These are phyloP conservation scores for Anas bernieri DNA, from an alignment of 2,797 vertebrate species.

Conservation along the genomic window DNA sequence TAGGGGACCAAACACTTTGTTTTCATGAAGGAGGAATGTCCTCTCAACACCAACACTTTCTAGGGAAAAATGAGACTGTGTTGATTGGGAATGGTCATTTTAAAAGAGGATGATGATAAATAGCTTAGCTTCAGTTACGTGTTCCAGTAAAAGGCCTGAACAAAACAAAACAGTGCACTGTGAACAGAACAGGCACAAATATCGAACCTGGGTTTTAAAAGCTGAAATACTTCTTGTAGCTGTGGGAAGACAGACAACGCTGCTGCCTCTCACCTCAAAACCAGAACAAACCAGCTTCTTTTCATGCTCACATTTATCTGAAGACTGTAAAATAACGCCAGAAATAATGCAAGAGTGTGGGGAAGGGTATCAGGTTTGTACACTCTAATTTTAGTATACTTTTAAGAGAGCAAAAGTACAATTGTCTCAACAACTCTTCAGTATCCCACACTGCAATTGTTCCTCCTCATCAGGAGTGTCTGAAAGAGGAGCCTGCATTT, in stretches of 20 bases:
- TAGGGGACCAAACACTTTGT: slow-evolving; percentile 29
- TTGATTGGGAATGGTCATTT: not conserved
- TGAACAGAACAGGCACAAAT: not conserved
- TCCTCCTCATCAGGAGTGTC: slow-evolving; percentile 4
- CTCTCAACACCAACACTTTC: not conserved
- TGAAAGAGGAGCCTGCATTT: slow-evolving; percentile 2
- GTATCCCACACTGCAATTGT: not conserved
- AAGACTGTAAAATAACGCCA: not conserved
- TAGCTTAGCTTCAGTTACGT: slow-evolving; percentile 43
- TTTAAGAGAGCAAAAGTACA: slow-evolving; percentile 5
- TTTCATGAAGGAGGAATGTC: not conserved
- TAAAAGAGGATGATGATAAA: slow-evolving; percentile 34
- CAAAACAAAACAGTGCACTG: not conserved
- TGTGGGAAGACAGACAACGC: not conserved
- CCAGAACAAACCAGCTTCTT: not conserved
- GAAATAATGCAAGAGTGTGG: slow-evolving; percentile 6
- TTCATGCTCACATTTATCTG: not conserved
- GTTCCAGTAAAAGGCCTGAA: slow-evolving; percentile 43
- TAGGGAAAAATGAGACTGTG: not conserved
- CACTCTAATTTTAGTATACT: slow-evolving; percentile 14
- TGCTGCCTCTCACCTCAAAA: not conserved
- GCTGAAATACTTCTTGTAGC: not conserved
- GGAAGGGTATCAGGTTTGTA: not conserved
- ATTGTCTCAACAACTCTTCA: slow-evolving; percentile 33
- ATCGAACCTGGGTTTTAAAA: not conserved